A percentile compares a stretch with the other conserved stretches of the same genome.
Evolutionary conservation across 2,113 vertebrate genomes (phyloP).

Genomic region (Silurus meridionalis): DNA sequence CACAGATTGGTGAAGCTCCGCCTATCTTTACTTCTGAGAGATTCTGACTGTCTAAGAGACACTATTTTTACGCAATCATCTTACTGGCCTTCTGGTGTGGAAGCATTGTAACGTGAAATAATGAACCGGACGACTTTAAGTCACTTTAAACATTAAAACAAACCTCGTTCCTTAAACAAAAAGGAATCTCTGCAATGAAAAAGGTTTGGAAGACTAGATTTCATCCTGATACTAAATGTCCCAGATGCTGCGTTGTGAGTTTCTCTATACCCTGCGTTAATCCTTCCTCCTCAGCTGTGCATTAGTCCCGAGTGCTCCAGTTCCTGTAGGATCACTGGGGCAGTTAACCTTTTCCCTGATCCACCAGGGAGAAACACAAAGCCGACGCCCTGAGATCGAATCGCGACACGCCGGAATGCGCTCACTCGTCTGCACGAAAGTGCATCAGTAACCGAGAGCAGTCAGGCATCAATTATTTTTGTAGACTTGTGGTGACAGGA

Average conservation of each 20-base stretch:
- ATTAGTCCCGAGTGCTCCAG: not conserved
- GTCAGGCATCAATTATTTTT: not conserved
- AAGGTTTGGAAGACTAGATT: no score
- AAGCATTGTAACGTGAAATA: no score
- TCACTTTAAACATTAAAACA: no score
- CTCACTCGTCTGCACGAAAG: conserved; percentile 13
- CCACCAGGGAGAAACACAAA: conserved; percentile 58
- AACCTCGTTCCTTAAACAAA: no score
- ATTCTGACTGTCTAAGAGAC: no score
- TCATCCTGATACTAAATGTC: not conserved
- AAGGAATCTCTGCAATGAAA: no score
- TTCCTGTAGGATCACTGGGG: conserved; percentile 44
- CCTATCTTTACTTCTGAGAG: no score
- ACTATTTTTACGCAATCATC: no score
- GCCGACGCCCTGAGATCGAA: conserved; percentile 24
- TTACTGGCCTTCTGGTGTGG: no score
- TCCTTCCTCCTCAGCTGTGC: conserved; percentile 1
- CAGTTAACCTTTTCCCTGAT: conserved; percentile 63
- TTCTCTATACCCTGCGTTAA: conserved; percentile 1
- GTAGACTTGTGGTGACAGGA: not conserved
- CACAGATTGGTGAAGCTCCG: no score
- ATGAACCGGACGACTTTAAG: no score
- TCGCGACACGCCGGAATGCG: conserved; percentile 11
- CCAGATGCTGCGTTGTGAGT: not conserved
- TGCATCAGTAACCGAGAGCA: not conserved